Evolutionary conservation across 2,888 invertebrate species (phyloP).

Genomic region (Apamea anceps): DNA sequence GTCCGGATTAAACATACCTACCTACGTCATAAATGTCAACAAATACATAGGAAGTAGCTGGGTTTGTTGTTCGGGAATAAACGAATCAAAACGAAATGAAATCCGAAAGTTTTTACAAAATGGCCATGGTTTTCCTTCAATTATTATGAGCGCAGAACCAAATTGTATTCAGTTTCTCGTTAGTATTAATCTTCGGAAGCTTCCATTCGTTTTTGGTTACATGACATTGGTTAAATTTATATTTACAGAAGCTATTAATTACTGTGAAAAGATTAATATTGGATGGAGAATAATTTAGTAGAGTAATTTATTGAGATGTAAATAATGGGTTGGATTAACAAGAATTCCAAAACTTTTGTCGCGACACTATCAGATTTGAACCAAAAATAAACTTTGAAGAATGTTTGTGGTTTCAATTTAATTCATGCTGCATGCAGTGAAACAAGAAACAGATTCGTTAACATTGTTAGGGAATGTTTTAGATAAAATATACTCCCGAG

Average conservation of each 20-base stretch:
- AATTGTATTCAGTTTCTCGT: slow-evolving; percentile 54
- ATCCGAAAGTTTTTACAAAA: slow-evolving; percentile 18
- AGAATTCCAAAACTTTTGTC: slow-evolving; percentile 48
- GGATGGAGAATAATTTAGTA: slow-evolving; percentile 63
- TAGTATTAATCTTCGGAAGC: slow-evolving; percentile 61
- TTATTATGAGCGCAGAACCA: slow-evolving; percentile 40
- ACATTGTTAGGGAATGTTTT: background rate
- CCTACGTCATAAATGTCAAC: background rate
- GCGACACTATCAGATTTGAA: slow-evolving; percentile 11
- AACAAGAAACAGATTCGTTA: background rate
- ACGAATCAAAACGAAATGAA: slow-evolving; percentile 24
- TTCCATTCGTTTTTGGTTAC: slow-evolving; percentile 69
- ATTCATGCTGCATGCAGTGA: background rate
- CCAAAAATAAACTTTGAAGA: slow-evolving; percentile 2
- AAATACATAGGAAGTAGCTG: slow-evolving; percentile 6
- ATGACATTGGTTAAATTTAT: slow-evolving; percentile 72
- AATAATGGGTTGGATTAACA: slow-evolving; percentile 60
- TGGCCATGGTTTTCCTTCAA: slow-evolving; percentile 6
- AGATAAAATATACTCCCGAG: background rate
- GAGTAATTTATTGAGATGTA: slow-evolving; percentile 71
- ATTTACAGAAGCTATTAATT: slow-evolving; percentile 78
- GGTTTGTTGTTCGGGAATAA: slow-evolving; percentile 17
- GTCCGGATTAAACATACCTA: background rate
- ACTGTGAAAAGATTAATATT: slow-evolving; percentile 72
- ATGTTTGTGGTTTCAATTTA: slow-evolving; percentile 28